These are phyloP conservation scores for Syngnathus acus DNA, from an alignment of 2,797 vertebrate genomes.

Conservation along the genomic window DNA sequence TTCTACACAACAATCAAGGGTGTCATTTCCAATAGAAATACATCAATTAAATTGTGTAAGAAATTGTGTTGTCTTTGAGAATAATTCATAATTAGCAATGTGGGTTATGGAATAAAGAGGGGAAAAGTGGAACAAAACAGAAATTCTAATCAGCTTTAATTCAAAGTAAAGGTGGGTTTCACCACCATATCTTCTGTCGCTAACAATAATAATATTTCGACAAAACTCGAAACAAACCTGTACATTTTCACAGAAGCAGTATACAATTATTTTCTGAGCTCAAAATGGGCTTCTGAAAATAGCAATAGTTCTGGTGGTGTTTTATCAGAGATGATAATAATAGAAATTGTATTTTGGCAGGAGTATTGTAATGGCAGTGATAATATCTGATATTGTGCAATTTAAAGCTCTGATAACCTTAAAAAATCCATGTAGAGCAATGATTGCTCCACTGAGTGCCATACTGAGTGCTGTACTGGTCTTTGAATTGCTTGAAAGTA, in stretches of 20 bases:
- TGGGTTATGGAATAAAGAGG: background rate
- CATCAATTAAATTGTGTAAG: background rate
- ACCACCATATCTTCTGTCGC: background rate
- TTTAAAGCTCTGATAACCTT: conserved; percentile 6
- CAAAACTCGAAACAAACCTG: background rate
- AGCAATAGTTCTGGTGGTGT: background rate
- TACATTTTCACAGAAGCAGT: background rate
- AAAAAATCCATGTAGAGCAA: conserved; percentile 8
- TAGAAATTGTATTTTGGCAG: background rate
- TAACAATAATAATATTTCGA: background rate
- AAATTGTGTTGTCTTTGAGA: background rate
- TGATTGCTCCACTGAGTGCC: conserved; percentile 13
- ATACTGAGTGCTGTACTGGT: background rate
- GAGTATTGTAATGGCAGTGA: conserved; percentile 1
- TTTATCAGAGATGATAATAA: conserved; percentile 1
- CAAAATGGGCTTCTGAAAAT: background rate
- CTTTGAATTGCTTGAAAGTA: too few relatives aligned
- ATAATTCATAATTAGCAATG: background rate
- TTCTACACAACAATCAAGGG: background rate
- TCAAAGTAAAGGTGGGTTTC: too few relatives aligned
- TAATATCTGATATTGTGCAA: conserved; percentile 4
- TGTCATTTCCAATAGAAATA: background rate
- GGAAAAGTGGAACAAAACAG: background rate
- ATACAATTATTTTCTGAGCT: background rate
- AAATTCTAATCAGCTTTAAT: too few relatives aligned